These are phyloP conservation scores for Pachyramphus minor DNA, from an alignment of 2,113 vertebrate species.

Conservation along the genomic window DNA sequence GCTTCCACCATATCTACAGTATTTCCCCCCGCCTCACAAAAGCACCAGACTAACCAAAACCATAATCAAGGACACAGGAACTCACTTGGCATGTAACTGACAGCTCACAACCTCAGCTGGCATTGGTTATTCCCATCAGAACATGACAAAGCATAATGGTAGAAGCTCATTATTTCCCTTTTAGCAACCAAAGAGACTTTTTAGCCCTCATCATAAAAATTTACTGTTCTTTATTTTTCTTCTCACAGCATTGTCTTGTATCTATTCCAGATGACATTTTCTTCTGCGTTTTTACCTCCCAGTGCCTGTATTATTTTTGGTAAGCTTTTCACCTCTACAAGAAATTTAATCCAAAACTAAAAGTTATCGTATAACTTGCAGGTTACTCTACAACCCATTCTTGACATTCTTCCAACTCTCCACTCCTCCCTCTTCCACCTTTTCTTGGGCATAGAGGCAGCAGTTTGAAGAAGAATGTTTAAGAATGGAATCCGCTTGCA, in stretches of 20 bases:
- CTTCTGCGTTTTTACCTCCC: not conserved
- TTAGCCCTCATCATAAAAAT: not conserved
- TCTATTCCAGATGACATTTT: not conserved
- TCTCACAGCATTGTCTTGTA: not conserved
- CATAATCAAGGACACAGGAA: not conserved
- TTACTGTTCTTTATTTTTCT: not conserved
- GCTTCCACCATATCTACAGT: not conserved
- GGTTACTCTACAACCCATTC: conserved; percentile 49
- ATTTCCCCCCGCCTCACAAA: not conserved
- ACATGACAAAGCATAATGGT: not conserved
- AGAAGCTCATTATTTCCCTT: not conserved
- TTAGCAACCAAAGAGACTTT: not conserved
- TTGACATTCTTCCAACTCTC: conserved; percentile 37
- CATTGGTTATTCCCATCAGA: not conserved
- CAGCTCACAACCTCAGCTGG: not conserved
- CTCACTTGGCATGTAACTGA: not conserved
- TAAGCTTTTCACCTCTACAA: not conserved
- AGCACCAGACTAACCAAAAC: not conserved
- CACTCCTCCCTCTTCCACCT: not conserved
- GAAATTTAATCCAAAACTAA: conserved; percentile 27
- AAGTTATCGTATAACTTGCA: conserved; percentile 22
- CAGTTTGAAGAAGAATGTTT: not conserved
- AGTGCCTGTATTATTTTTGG: not conserved
- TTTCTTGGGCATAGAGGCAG: not conserved
- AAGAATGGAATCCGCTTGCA: not conserved